Base-by-base conservation (phyloP, 2,888 invertebrate genomes). In the Parnassius mnemosyne region DNA sequence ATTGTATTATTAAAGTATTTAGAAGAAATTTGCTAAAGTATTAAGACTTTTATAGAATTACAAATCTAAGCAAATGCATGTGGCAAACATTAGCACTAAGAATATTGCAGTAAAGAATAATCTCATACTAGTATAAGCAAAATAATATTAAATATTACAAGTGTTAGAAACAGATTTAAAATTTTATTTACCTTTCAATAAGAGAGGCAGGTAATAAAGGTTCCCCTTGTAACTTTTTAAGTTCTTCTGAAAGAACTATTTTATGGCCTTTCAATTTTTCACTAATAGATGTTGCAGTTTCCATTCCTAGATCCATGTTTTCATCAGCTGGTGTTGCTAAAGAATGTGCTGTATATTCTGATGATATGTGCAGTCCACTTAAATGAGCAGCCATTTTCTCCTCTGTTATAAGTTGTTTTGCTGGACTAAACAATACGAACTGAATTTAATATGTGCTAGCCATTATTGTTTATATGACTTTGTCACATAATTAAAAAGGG, bases 361-460 rank as follows among this genome's bases (percentile, higher is more conserved):
- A 84, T 0, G 94, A 94, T 69, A 97, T 96, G 76, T 96, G 96
- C 44, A 97, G 87, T 47, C 94, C 93, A 69, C 93, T 94, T 67
- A 97, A 93, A 75, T 96, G 96, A 34, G 95, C 96, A 0, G 96
- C 95, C 94, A 97, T 96, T 81, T 95, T 95, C 75, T 96, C 96
- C 79, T 96, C 96, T 0, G 96, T 96, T 67, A 96, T 96, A 50
- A 95, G 92, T 78, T 96, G 95, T 77, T 97, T 97, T 9, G 92
- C 78, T 53, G 94, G 94, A 16, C 94, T 94, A 73, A 25, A 80
- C 10, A 9, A 55, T 16, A 52, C 7, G 1, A 34, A 34, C 34
- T 7, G 7, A 49, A 16, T 50, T 56, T 34, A 34, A 34, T 34
- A 34, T 34, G 34, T 34, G 34, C 34, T 34, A 34, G 34, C 34